Evolutionary conservation across 37 sponge, comb jelly and placozoan genomes (phyloP), one percentile per base, ranked within the genome.

Genomic region (Hormiphora californensis): DNA sequence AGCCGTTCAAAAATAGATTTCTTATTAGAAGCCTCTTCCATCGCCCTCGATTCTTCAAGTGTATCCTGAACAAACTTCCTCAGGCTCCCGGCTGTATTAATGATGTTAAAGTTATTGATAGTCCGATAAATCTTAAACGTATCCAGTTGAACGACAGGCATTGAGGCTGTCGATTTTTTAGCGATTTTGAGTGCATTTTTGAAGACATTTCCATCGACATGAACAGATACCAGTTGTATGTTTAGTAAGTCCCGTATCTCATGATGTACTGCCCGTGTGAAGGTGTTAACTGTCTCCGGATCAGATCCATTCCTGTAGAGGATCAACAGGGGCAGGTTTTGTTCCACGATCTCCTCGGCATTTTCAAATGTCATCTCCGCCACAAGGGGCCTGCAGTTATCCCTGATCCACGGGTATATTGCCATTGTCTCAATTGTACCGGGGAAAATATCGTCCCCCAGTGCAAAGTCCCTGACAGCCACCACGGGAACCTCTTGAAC

Each of bases 281-380:
- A 57, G 30, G 7, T 23, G 23, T 57, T 57, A 23, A 57, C 61
- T 28, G 30, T 57, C 3, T 57, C 61, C 61, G 27, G 5, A 57
- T 57, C 61, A 12, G n/a, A 21, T 21, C 5, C 27, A 57, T 57
- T 57, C 61, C 61, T 57, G 61, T 57, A 57, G 4, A 57, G 27
- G n/a, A 57, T 57, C 27, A 57, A 57, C 61, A 57, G 27, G n/a
- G 61, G 61, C 23, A 28, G n/a, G 5, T 57, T 23, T 15, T 57
- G 61, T 57, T 57, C 61, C n/a, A 57, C 27, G 61, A 19, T 28
- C 27, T 57, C 61, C 61, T 57, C 61, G n/a, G 61, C 61, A 57
- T 57, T 57, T 23, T 57, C n/a, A 12, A 57, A 57, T 57, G 61
- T 57, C 61, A 57, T 57, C 27, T 57, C 61, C n/a, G 61, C 30